Evolutionary conservation across 1,140 invertebrate genomes (phyloP), one percentile per base, ranked within the genome.

Genomic region (Plectrocnemia conspersa): DNA sequence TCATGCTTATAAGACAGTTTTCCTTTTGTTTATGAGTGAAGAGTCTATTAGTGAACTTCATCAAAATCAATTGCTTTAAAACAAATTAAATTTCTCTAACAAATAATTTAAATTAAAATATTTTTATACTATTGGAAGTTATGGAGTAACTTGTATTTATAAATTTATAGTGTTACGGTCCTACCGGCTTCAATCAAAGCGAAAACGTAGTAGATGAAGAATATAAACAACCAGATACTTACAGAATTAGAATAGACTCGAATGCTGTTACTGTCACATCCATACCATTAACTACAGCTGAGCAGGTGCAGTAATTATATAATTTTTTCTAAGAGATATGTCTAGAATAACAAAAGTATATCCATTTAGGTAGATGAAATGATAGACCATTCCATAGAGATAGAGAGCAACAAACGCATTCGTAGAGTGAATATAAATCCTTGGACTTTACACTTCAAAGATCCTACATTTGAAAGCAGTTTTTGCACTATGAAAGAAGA

Each of bases 321-420:
- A 29, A n/a, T 7, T 29, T 29, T 29, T 7, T 29, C 6, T n/a
- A 29, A 29, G n/a, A 29, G 27, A 7, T 29, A 7, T 29, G 27
- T 7, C 16, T 35, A 4, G 32, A 11, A 35, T 11, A 4, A 15
- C 11, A 35, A 35, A 35, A 35, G 13, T n/a, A 23, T 41, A 18
- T 23, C 27, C 18, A 27, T 41, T 18, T 23, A 93, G 76, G 82
- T 93, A 21, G 88, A 92, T 64, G 88, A 90, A 61, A 84, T 93
- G 54, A 88, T 93, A 56, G 91, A 93, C 61, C 82, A 90, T 59
- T 88, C 83, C 50, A 93, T 96, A 24, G 92, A 97, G 73, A 91
- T 93, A 35, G 89, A 90, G 62, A 93, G 89, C 55, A 95, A 97
- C 69, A 92, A 93, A 64, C 78, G 88, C 50, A 93, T 97, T 80